A percentile compares a stretch with the other conserved stretches of the same genome.
phyloP scores from a whole-genome alignment of 2,113 vertebrate genomes.

The Panthera leo region DNA sequence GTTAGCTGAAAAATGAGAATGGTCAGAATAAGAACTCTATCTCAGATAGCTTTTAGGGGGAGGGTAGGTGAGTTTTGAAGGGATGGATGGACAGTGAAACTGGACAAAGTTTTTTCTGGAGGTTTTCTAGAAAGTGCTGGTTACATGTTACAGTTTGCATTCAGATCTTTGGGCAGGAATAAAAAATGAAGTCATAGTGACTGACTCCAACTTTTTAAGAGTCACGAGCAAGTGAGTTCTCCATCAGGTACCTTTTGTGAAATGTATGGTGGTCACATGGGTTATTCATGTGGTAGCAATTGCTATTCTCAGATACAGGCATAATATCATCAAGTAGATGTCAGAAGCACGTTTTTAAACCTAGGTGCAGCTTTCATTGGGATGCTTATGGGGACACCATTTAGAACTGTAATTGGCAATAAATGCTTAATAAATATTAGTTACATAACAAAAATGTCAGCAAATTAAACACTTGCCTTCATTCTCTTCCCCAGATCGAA shows the following conservation, averaged over 20 bases:
- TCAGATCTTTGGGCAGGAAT: background rate
- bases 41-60: background rate
- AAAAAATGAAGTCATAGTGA: background rate
- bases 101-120: background rate
- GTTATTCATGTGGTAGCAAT: too few relatives aligned
- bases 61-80: background rate
- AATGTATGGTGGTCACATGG: background rate
- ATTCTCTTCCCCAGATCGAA: too few relatives aligned
- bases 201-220: background rate
- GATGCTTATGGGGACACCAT: background rate
- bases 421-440: background rate
- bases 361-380: background rate
- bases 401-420: background rate
- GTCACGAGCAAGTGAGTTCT: background rate
- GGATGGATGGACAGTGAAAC: background rate
- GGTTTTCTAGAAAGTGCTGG: background rate
- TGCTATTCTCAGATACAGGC: background rate
- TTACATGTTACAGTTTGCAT: background rate
- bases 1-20: background rate
- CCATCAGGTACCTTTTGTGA: background rate
- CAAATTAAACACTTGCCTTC: background rate
- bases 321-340: background rate
- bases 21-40: background rate
- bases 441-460: background rate
- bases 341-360: background rate